phyloP scores from a whole-genome alignment of 2,888 invertebrate genomes.

The Ellobium chinense region DNA sequence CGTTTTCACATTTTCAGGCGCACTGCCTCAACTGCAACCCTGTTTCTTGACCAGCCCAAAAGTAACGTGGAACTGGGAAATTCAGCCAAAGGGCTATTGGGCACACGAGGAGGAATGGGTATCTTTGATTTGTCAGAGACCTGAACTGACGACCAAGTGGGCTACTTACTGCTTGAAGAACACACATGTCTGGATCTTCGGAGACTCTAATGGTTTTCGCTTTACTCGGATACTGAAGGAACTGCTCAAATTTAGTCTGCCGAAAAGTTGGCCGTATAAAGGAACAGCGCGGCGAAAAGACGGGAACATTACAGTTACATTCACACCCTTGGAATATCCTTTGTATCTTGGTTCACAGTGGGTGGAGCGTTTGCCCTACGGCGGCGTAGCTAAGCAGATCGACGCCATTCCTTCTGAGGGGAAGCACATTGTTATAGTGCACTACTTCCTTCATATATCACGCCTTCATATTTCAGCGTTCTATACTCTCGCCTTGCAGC shows the following conservation, averaged over 20 bases:
- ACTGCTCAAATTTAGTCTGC: background rate
- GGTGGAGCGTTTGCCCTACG: background rate
- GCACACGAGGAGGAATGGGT: background rate
- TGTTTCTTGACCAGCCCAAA: background rate
- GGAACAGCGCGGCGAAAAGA: background rate
- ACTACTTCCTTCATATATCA: slow-evolving; percentile 26
- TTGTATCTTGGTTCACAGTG: background rate
- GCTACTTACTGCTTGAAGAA: slow-evolving; percentile 15
- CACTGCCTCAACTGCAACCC: background rate
- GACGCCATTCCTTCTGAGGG: slow-evolving; percentile 19
- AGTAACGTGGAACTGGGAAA: slow-evolving; percentile 4
- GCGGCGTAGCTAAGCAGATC: slow-evolving; percentile 21
- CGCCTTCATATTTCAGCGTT: slow-evolving; percentile 10
- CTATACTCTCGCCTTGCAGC: background rate
- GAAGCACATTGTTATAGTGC: slow-evolving; percentile 8
- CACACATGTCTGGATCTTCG: slow-evolving; percentile 17
- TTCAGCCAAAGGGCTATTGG: slow-evolving; percentile 25
- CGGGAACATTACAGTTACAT: background rate
- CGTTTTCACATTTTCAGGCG: no score
- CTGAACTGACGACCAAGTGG: background rate
- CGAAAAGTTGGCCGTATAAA: background rate
- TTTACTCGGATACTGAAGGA: background rate
- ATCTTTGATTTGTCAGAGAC: slow-evolving; percentile 9
- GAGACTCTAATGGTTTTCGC: slow-evolving; percentile 32
- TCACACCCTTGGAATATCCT: slow-evolving; percentile 29